A percentile compares a stretch with the other conserved stretches of the same genome.
Conservation (phyloP, 2,888 invertebrate genomes). For the Chirona hameri region DNA sequence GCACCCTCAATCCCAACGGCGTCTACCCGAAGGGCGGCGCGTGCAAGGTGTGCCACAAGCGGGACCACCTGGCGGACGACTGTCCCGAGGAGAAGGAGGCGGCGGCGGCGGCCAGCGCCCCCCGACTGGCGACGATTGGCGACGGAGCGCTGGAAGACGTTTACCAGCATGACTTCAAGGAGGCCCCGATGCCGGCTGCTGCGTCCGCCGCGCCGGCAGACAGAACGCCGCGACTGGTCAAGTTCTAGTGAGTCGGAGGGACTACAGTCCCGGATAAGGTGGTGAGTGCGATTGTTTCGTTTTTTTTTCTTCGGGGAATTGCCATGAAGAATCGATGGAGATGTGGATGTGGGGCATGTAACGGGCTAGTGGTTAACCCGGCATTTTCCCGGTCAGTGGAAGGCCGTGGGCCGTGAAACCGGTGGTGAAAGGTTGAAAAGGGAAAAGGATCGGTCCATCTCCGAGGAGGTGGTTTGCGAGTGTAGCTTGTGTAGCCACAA, state of each 20-base stretch:
- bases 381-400: too few species aligned
- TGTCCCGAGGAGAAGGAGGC: slow-evolving; percentile 64
- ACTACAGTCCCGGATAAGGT: background rate
- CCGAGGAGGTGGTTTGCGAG: too few species aligned
- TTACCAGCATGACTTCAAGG: slow-evolving; percentile 26
- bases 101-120: slow-evolving; percentile 51
- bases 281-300: too few species aligned
- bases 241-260: background rate
- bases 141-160: slow-evolving; percentile 31
- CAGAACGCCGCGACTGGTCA: slow-evolving; percentile 54
- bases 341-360: too few species aligned
- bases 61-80: slow-evolving; percentile 69
- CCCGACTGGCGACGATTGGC: slow-evolving; percentile 23
- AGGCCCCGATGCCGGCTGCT: slow-evolving; percentile 34
- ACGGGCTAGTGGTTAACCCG: too few species aligned
- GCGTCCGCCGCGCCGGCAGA: slow-evolving; percentile 53
- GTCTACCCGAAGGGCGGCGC: slow-evolving; percentile 78
- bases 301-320: too few species aligned
- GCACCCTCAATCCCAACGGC: slow-evolving; percentile 82
- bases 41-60: slow-evolving; percentile 78
- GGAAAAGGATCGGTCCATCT: too few species aligned
- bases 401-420: too few species aligned
- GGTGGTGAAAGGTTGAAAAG: too few species aligned
- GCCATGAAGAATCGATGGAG: too few species aligned
- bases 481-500: too few species aligned